These are phyloP conservation scores for Anthopleura xanthogrammica DNA, from an alignment of 92 coral and sea anemone species.

Conservation along the genomic window DNA sequence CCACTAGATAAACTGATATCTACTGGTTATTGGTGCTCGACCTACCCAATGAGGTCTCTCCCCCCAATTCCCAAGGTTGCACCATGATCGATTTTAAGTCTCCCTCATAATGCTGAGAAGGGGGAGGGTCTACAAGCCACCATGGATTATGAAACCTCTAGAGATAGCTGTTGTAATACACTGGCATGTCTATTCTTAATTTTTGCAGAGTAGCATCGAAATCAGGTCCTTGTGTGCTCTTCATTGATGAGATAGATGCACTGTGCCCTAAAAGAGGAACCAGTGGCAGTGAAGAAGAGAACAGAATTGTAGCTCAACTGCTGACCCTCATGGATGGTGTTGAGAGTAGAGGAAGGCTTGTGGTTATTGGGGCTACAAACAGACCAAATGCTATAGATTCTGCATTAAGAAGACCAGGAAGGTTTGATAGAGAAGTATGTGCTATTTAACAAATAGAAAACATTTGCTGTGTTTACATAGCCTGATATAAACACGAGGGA, in stretches of 20 bases:
- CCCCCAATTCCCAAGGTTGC: no score
- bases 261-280: constrained; percentile 92
- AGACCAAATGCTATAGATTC: constrained; percentile 97
- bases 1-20: no score
- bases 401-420: constrained; percentile 94
- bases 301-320: constrained; percentile 89
- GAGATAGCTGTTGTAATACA: no score
- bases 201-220: constrained; percentile 71
- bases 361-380: constrained; percentile 94
- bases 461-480: no score
- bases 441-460: no score
- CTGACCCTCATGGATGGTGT: constrained; percentile 91
- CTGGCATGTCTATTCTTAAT: background rate
- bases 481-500: no score
- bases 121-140: no score
- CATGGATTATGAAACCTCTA: no score
- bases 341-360: constrained; percentile 61
- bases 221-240: constrained; percentile 76
- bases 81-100: no score
- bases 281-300: constrained; percentile 78
- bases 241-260: constrained; percentile 96
- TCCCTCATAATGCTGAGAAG: no score
- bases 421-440: constrained; percentile 94
- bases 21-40: no score
- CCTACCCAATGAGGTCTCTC: no score